These are phyloP conservation scores for Leptobrachium leishanense DNA, from an alignment of 2,113 vertebrate species.

Conservation along the genomic window DNA sequence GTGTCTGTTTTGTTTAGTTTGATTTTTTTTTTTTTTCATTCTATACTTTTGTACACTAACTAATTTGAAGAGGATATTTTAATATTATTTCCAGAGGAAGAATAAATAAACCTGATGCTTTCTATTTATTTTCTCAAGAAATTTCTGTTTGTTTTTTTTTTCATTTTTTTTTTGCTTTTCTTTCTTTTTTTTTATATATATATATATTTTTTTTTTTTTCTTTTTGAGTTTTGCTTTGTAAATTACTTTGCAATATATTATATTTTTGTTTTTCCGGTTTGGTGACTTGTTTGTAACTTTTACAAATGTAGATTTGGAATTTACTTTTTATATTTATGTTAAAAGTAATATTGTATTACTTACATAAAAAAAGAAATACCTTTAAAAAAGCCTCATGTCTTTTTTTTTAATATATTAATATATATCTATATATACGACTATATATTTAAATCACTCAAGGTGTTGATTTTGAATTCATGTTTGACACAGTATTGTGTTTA, in stretches of 20 bases:
- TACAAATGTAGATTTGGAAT: constrained; percentile 94
- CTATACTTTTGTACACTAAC: constrained; percentile 89
- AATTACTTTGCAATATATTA: constrained; percentile 85
- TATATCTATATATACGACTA: neutral
- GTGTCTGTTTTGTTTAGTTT: constrained; percentile 65
- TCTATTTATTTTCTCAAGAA: constrained; percentile 90
- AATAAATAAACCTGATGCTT: constrained; percentile 74
- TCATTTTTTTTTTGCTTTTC: constrained; percentile 67
- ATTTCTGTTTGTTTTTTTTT: no score
- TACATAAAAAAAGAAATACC: constrained; percentile 99
- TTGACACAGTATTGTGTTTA: constrained; percentile 24
- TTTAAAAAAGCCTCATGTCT: constrained; percentile 86
- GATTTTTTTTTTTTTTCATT: constrained; percentile 74
- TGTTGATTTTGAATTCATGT: constrained; percentile 10
- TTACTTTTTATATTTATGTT: constrained; percentile 99
- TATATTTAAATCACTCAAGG: neutral
- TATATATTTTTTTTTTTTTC: constrained; percentile 61
- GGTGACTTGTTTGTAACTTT: constrained; percentile 86
- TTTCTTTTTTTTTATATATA: constrained; percentile 49
- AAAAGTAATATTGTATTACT: constrained; percentile 99
- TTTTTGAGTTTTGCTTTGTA: constrained; percentile 75
- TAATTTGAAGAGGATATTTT: constrained; percentile 93
- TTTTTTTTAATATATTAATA: constrained; percentile 51
- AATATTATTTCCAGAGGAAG: constrained; percentile 85
- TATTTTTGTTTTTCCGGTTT: constrained; percentile 64